Base-by-base conservation (phyloP, 2,888 invertebrate genomes). In the Tinea trinotella region DNA sequence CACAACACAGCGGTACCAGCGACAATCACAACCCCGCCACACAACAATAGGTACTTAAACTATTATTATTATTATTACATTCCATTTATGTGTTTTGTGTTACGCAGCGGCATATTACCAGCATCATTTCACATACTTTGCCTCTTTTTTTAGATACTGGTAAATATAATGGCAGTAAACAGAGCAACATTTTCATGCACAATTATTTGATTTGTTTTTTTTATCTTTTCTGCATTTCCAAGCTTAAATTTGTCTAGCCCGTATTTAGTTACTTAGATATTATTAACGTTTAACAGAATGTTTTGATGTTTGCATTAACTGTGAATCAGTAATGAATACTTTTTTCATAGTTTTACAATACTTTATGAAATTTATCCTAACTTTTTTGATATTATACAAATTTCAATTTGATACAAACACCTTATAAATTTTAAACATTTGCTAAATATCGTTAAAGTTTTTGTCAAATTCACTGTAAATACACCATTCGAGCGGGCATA, bases 141-240 rank as follows among this genome's bases (percentile, higher is more conserved):
- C 40, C 40, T 64, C 64, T 74, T 69, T n/a, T n/a, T n/a, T 66
- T 68, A 77, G 76, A 74, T 80, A 68, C 72, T 74, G 70, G 73
- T 73, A 68, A 68, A 69, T 68, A 19, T 35, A n/a, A 67, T 66
- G 69, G 22, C 22, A 40, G 18, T n/a, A 53, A 17, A 67, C 65
- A 69, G 73, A 77, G 84, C 84, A 85, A 85, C 84, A 85, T 85
- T 85, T 85, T 80, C 82, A 82, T 85, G 84, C 84, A 82, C 78
- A 68, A 62, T 36, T 71, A 74, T n/a, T 73, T 74, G 76, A 73
- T 73, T 73, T 69, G 74, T 71, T 76, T 81, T 78, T 67, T 7
- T 24, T 12, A 24, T 46, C 19, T 13, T 22, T 50, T 50, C 24
- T n/a, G 83, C 80, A 76, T 72, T 64, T 60, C 65, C 70, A 68